Conservation (phyloP, 2,113 vertebrate genomes). For the Leptobrachium ailaonicum region DNA sequence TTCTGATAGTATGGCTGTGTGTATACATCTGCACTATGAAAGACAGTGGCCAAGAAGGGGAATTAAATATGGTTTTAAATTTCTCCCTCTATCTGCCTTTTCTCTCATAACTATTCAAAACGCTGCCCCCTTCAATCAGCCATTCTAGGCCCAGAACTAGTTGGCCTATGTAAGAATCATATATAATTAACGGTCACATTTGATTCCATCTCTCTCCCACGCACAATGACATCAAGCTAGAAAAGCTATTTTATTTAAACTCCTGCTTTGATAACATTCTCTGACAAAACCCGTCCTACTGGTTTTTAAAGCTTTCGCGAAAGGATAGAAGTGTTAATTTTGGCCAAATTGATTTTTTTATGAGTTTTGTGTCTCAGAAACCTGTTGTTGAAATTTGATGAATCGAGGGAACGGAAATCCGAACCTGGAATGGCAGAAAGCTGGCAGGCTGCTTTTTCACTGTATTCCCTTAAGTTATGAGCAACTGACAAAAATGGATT, state of each 20-base stretch:
- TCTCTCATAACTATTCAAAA: too few species aligned
- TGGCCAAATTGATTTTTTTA: conserved; percentile 45
- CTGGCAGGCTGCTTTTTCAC: conserved; percentile 33
- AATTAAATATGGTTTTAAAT: too few species aligned
- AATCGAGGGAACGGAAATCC: conserved; percentile 35
- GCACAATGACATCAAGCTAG: neutral
- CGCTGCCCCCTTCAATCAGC: too few species aligned
- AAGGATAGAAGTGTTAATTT: conserved; percentile 37
- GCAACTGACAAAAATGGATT: conserved; percentile 38
- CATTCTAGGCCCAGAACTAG: too few species aligned
- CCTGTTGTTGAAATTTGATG: conserved; percentile 41
- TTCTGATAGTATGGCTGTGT: too few species aligned
- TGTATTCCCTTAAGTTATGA: conserved; percentile 40
- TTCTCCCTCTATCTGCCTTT: too few species aligned
- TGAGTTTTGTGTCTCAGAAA: conserved; percentile 43
- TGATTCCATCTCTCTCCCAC: neutral
- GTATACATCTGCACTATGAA: too few species aligned
- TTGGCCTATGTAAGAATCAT: too few species aligned
- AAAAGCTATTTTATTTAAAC: too few species aligned
- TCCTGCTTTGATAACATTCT: neutral
- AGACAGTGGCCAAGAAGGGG: too few species aligned
- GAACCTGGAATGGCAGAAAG: conserved; percentile 5
- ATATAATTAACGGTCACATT: too few species aligned
- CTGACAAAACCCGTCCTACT: conserved; percentile 34
- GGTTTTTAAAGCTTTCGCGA: conserved; percentile 19